Evolutionary conservation across 37 sponge, comb jelly and placozoan species (phyloP).

Genomic region (Agelas oroides): DNA sequence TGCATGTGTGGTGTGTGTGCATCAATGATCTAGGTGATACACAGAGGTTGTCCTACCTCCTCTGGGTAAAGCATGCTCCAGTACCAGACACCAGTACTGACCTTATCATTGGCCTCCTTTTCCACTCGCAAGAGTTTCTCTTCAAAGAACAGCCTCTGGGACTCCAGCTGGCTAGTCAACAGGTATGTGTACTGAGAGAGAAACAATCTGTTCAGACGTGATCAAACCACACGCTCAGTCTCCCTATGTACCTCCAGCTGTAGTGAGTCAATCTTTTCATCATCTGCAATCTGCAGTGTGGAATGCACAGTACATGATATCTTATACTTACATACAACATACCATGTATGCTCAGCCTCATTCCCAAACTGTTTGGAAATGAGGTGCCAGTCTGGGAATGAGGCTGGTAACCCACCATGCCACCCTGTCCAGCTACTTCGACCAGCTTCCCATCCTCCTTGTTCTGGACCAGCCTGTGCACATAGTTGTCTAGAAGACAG

Average conservation of each 20-base stretch:
- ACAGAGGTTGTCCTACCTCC: too few relatives aligned
- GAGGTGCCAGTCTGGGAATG: not conserved
- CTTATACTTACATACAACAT: not conserved
- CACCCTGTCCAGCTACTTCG: conserved; percentile 70
- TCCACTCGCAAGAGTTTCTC: conserved; percentile 86
- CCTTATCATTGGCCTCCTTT: conserved; percentile 79
- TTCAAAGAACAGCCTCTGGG: conserved; percentile 95
- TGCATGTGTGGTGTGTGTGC: not conserved
- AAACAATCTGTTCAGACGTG: not conserved
- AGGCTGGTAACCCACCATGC: not conserved
- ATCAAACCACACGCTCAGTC: not conserved
- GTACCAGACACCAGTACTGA: conserved; percentile 3
- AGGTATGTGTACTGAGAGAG: conserved; percentile 87
- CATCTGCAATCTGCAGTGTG: conserved; percentile 45
- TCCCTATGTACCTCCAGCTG: conserved; percentile 73
- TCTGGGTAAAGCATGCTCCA: too few relatives aligned
- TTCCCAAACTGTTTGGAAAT: not conserved
- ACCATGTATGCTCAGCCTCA: too few relatives aligned
- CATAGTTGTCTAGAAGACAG: conserved; percentile 87
- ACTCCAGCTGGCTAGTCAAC: conserved; percentile 93
- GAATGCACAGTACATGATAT: not conserved
- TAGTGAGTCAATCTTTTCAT: conserved; percentile 89
- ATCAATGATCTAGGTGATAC: not conserved
- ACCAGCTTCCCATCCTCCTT: conserved; percentile 97
- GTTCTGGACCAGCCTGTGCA: conserved; percentile 97